These are phyloP conservation scores for Rhincodon typus DNA, from an alignment of 2,797 vertebrate genomes.

Conservation along the genomic window DNA sequence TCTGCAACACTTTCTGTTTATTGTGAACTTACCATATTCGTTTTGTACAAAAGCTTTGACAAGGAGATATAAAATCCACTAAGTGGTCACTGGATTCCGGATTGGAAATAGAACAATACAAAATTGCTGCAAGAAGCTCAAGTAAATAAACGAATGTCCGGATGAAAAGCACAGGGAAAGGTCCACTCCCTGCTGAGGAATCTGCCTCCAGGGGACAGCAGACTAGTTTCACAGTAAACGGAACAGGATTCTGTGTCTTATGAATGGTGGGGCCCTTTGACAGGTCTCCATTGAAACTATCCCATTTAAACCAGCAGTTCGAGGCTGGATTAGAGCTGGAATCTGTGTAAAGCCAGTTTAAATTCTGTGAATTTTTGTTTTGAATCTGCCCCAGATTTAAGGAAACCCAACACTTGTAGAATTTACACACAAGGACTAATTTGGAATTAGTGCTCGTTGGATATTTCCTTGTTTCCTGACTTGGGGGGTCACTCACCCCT, in stretches of 20 bases:
- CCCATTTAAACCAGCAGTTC: neutral
- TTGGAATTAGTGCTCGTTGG: neutral
- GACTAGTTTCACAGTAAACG: neutral
- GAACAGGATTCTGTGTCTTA: conserved; percentile 11
- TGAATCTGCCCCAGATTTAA: neutral
- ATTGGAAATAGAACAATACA: neutral
- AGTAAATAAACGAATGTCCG: neutral
- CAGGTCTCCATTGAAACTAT: neutral
- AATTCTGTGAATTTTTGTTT: neutral
- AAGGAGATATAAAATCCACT: neutral
- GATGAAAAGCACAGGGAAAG: neutral
- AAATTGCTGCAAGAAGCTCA: neutral
- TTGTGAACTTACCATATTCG: neutral
- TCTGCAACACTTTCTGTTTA: neutral
- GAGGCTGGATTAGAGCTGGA: neutral
- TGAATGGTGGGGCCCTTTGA: conserved; percentile 13
- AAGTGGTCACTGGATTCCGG: neutral
- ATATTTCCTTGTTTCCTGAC: conserved; percentile 1
- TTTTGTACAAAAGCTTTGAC: neutral
- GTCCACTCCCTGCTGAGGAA: neutral
- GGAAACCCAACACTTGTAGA: conserved; percentile 21
- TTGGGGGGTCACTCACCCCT: too few species aligned
- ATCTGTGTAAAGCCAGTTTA: neutral
- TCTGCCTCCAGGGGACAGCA: conserved; percentile 23
- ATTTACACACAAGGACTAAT: neutral